A percentile compares a stretch with the other conserved stretches of the same genome.
Conservation (phyloP, 2,113 vertebrate genomes). For the Corythoichthys intestinalis region DNA sequence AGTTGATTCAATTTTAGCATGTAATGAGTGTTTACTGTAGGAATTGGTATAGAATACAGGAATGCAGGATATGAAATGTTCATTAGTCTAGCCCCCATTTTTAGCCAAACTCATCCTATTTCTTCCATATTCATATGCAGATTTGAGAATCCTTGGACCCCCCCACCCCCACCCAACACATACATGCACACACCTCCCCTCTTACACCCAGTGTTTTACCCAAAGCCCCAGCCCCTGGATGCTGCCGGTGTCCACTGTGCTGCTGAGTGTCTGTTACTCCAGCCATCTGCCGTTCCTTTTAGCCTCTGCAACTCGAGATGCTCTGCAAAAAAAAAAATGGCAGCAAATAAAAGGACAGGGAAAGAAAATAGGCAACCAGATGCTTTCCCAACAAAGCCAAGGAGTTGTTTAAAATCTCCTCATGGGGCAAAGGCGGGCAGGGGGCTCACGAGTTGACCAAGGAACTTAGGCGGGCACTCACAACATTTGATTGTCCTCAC, state of each 20-base stretch:
- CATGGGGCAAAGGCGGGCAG: conserved; percentile 29
- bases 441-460: conserved; percentile 21
- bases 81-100: conserved; percentile 35
- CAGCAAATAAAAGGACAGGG: conserved; percentile 68
- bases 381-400: conserved; percentile 72
- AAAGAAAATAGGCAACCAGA: conserved; percentile 79
- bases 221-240: conserved; percentile 51
- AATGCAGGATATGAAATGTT: conserved; percentile 37
- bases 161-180: conserved; percentile 43
- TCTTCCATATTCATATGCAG: conserved; percentile 52
- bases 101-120: conserved; percentile 21
- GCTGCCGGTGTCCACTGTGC: conserved; percentile 67
- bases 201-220: conserved; percentile 48
- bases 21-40: conserved; percentile 45
- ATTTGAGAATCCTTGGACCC: conserved; percentile 43
- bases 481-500: conserved; percentile 48
- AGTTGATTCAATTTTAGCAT: conserved; percentile 9
- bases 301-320: conserved; percentile 75
- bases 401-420: conserved; percentile 72
- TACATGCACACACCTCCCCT: conserved; percentile 40
- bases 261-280: conserved; percentile 75
- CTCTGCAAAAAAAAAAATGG: conserved; percentile 63
- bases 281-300: conserved; percentile 79
- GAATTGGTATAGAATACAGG: conserved; percentile 62
- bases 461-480: conserved; percentile 30